Base-by-base conservation (phyloP, 2,797 vertebrate genomes). In the Nasua narica region DNA sequence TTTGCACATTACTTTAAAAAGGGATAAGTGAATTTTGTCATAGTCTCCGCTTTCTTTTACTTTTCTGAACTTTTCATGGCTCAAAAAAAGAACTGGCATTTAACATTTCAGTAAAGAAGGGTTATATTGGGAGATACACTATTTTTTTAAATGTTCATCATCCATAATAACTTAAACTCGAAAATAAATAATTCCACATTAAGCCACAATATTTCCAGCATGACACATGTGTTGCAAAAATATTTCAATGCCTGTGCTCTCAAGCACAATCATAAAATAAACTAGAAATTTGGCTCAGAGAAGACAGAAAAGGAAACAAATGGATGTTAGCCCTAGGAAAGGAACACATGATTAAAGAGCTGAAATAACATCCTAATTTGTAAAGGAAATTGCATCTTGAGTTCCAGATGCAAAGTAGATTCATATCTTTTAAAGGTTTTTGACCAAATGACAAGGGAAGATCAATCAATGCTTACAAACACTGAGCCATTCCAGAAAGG, bases 251-350 rank as follows among this genome's bases (percentile, higher is more conserved):
- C 16, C 58, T 76, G 60, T 72, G 58, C 48, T 94, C 65, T 89
- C 67, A 88, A 95, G 50, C 35, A 96, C 74, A 83, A 46, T 54
- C 89, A 85, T 62, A 91, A 74, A 98, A 97, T 94, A 96, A 97
- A 70, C 29, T 91, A 70, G 32, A 97, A 97, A 94, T 92, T 37
- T 97, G 82, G 14, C 46, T 95, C 54, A 88, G 3, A 56, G 4
- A 95, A 95, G 32, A 95, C 70, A 96, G 43, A 97, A 65, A 40
- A 78, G 43, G 67, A 97, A 97, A 96, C 3, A 97, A 97, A 87
- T 43, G 9, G 23, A 96, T 96, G 54, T 16, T 5, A 79, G 15
- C 93, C 23, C 7, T 87, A 86, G 76, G 0, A 37, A 97, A 46
- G 72, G 82, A 97, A 90, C 18, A 48, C 81, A 94, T 82, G 69